Evolutionary conservation across 1,140 invertebrate species (phyloP).

Genomic region (Aphaenogaster ashmeadi): DNA sequence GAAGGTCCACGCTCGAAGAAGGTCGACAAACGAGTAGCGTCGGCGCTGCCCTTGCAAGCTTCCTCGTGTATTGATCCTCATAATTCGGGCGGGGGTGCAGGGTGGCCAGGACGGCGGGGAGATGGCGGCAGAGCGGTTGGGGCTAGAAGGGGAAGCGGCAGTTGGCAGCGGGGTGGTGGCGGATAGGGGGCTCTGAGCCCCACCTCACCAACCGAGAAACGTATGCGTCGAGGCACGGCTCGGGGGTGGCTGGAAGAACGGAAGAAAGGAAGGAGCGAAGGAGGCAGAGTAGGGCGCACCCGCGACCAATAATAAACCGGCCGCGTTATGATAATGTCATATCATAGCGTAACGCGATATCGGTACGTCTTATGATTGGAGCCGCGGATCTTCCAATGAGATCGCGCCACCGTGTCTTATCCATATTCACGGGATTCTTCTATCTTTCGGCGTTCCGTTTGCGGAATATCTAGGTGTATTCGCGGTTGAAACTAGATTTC

Average conservation of each 20-base stretch:
- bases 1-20: constrained; percentile 79
- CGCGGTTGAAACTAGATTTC: neutral
- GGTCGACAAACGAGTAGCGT: constrained; percentile 84
- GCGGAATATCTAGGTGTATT: constrained; percentile 17
- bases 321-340: constrained; percentile 87
- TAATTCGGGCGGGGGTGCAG: constrained; percentile 83
- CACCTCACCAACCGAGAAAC: constrained; percentile 82
- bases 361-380: constrained; percentile 84
- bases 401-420: constrained; percentile 45
- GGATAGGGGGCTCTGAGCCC: constrained; percentile 76
- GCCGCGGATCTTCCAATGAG: constrained; percentile 80
- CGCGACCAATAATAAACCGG: constrained; percentile 86
- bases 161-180: constrained; percentile 69
- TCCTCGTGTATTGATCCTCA: constrained; percentile 87
- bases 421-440: constrained; percentile 76
- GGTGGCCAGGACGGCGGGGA: constrained; percentile 68
- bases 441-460: constrained; percentile 54
- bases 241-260: constrained; percentile 80
- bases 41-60: constrained; percentile 85
- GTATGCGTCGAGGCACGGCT: constrained; percentile 82
- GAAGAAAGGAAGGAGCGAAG: constrained; percentile 82
- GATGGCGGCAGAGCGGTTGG: constrained; percentile 71
- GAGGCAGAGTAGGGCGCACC: constrained; percentile 79
- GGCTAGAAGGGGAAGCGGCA: constrained; percentile 66
- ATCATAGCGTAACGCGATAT: constrained; percentile 84